Evolutionary conservation across 2,888 invertebrate genomes (phyloP), one percentile per base, ranked within the genome.

Genomic region (Stenolophus ochropezus): DNA sequence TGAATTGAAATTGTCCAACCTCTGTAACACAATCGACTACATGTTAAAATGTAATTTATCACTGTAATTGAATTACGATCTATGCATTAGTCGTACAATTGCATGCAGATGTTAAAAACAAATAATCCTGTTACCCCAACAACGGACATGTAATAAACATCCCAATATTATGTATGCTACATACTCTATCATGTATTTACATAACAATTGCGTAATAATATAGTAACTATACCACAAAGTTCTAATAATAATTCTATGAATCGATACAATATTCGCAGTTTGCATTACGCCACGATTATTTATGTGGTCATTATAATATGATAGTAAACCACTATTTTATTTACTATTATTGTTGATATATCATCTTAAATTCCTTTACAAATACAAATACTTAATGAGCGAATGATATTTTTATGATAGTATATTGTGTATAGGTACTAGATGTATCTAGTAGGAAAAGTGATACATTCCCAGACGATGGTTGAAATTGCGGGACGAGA

Each of bases 21-120:
- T 14, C n/a, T 61, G 8, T 23, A 61, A 25, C 21, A 23, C 61
- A 61, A 61, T 61, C 23, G 23, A 61, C 61, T 61, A 61, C 25
- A 61, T 61, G 61, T 61, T 61, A 61, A 61, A 61, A 61, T 61
- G 61, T 25, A 61, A 61, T 61, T 61, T 25, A 61, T 61, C 61
- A 61, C 25, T n/a, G 61, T 61, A 61, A 61, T 61, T 61, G 61
- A 61, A 23, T 61, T 61, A 25, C n/a, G 14, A 6, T 21, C n/a
- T 23, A 8, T 21, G 23, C 8, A 25, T 25, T 21, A 5, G 5
- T 5, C 6, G 6, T 20, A 53, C 20, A 8, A 21, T 6, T 58
- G 58, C 21, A 23, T 25, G 58, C 25, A 58, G 4, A 1, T 58
- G 25, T 21, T 58, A 58, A 58, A 58, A 58, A 61, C 25, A 61